Percentiles rank a stretch among this genome's conserved stretches.
Evolutionary conservation across 2,888 invertebrate genomes (phyloP).

Genomic region (Pachliopta kotzebuea): DNA sequence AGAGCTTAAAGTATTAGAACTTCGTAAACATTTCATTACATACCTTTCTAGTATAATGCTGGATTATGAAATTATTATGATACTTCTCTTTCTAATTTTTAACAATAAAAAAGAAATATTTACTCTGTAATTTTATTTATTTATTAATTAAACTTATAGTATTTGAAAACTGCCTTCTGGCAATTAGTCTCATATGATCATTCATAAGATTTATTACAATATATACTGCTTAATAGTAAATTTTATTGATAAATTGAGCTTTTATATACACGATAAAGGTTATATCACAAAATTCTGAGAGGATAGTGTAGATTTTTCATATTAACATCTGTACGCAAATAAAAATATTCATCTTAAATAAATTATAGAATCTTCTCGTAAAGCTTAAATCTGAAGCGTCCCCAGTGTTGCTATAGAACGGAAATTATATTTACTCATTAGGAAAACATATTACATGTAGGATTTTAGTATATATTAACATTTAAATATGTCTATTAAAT

Average conservation of each 20-base stretch:
- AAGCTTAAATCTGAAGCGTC: background rate
- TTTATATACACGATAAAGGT: background rate
- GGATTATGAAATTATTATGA: too few relatives aligned
- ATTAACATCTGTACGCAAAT: background rate
- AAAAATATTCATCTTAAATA: background rate
- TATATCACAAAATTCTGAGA: conserved; percentile 6
- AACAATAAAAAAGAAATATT: background rate
- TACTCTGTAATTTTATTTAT: background rate
- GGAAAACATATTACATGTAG: background rate
- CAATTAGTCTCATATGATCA: background rate
- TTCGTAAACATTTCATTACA: too few relatives aligned
- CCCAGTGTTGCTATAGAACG: background rate
- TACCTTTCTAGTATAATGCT: background rate
- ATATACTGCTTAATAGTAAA: background rate
- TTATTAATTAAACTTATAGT: background rate
- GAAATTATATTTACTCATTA: background rate
- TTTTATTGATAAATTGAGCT: background rate
- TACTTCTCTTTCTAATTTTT: background rate
- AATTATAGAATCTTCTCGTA: background rate
- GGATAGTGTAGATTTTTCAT: background rate
- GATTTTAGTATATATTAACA: background rate
- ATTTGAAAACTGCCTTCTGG: background rate
- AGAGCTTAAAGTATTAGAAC: too few relatives aligned
- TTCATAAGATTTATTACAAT: background rate
- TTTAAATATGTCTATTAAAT: background rate